Evolutionary conservation across 2,113 vertebrate species (phyloP).

Genomic region (Lampris megalopsis): DNA sequence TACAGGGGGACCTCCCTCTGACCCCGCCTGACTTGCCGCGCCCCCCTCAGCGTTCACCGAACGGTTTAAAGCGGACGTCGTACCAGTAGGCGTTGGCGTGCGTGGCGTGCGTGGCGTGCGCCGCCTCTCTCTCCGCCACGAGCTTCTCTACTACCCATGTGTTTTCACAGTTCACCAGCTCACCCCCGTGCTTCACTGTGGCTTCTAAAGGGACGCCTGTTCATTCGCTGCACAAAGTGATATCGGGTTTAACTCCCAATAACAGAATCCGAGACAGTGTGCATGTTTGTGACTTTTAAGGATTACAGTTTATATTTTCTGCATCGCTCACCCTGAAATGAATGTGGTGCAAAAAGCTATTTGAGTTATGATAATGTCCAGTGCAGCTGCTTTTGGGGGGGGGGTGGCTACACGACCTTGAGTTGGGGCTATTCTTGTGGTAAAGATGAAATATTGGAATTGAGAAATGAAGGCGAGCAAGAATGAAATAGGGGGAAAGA

Average conservation of each 20-base stretch:
- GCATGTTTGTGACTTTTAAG: conserved; percentile 72
- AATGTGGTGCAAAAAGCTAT: conserved; percentile 56
- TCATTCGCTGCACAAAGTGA: conserved; percentile 73
- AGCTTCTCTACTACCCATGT: conserved; percentile 63
- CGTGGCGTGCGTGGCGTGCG: conserved; percentile 41
- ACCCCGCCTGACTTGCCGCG: conserved; percentile 38
- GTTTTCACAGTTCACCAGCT: conserved; percentile 78
- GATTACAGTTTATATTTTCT: conserved; percentile 75
- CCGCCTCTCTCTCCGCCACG: conserved; percentile 54
- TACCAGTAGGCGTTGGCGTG: conserved; percentile 52
- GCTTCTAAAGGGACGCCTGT: conserved; percentile 72
- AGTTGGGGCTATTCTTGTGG: conserved; percentile 59
- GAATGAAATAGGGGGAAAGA: conserved; percentile 57
- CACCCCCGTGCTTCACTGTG: conserved; percentile 70
- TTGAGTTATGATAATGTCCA: conserved; percentile 79
- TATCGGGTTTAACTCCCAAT: conserved; percentile 72
- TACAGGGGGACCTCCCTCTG: conserved; percentile 24
- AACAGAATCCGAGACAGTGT: conserved; percentile 76
- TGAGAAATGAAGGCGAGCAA: conserved; percentile 65
- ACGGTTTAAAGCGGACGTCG: conserved; percentile 63
- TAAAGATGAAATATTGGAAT: conserved; percentile 68
- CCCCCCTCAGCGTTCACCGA: conserved; percentile 40
- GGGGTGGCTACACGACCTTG: conserved; percentile 63
- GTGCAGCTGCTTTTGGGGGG: conserved; percentile 62
- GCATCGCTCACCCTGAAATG: conserved; percentile 73